Evolutionary conservation across 1,140 invertebrate species (phyloP).

Genomic region (Saccostrea cuccullata): DNA sequence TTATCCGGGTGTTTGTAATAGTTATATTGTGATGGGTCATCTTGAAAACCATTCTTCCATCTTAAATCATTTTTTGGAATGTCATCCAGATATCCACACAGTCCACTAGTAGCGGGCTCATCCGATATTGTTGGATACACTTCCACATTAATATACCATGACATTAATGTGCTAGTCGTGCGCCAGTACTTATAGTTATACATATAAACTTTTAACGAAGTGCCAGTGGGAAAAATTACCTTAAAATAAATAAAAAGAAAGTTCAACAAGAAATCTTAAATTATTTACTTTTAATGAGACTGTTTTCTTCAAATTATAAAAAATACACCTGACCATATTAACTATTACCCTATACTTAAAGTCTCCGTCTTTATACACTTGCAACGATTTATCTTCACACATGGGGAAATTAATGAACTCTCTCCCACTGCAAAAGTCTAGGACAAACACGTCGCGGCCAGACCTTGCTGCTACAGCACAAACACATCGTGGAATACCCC

Average conservation of each 20-base stretch:
- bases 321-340: not conserved
- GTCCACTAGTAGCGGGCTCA: not conserved
- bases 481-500: not conserved
- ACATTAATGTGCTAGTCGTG: no score
- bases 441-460: not conserved
- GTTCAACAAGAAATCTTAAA: not conserved
- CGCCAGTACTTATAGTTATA: not conserved
- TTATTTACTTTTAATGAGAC: not conserved
- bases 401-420: not conserved
- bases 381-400: not conserved
- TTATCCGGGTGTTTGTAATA: not conserved
- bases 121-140: not conserved
- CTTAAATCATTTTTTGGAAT: not conserved
- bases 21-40: not conserved
- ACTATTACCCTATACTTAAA: not conserved
- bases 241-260: not conserved
- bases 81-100: constrained; percentile 2
- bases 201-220: not conserved
- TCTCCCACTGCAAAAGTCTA: not conserved
- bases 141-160: not conserved
- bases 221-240: constrained; percentile 3
- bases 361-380: not conserved
- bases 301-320: not conserved
- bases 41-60: not conserved
- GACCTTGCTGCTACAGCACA: not conserved